phyloP scores from a whole-genome alignment of 2,888 invertebrate genomes.

The Cartodere bifasciata region DNA sequence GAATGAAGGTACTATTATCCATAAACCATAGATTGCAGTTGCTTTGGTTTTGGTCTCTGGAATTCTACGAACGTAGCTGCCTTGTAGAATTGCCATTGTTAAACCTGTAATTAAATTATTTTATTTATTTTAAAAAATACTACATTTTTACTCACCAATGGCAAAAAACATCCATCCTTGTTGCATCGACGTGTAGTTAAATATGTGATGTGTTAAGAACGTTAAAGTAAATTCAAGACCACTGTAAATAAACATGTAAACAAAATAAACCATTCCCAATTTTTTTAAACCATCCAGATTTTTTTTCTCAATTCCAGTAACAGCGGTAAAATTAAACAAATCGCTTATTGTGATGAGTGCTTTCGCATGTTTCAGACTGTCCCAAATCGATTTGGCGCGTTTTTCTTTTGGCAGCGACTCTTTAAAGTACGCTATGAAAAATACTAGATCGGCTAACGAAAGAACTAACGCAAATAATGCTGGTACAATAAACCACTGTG shows the following conservation, averaged over 20 bases:
- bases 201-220: slow-evolving; percentile 87
- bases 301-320: slow-evolving; percentile 46
- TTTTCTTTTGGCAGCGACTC: slow-evolving; percentile 72
- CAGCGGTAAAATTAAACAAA: slow-evolving; percentile 52
- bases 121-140: background rate
- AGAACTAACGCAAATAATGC: slow-evolving; percentile 66
- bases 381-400: slow-evolving; percentile 54
- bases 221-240: slow-evolving; percentile 96
- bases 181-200: slow-evolving; percentile 85
- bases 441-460: slow-evolving; percentile 62
- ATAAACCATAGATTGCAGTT: slow-evolving; percentile 63
- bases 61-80: slow-evolving; percentile 73
- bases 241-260: slow-evolving; percentile 89
- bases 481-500: slow-evolving; percentile 71
- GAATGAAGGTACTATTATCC: slow-evolving; percentile 78
- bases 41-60: slow-evolving; percentile 56
- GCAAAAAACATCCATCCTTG: slow-evolving; percentile 97
- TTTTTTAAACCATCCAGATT: slow-evolving; percentile 52
- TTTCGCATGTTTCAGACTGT: slow-evolving; percentile 33
- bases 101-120: slow-evolving; percentile 38
- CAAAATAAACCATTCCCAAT: slow-evolving; percentile 70
- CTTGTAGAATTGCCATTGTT: slow-evolving; percentile 85
- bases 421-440: slow-evolving; percentile 58
- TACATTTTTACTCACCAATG: slow-evolving; percentile 49
- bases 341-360: slow-evolving; percentile 27